phyloP scores from a whole-genome alignment of 2,888 invertebrate species.

The Furcula furcula region DNA sequence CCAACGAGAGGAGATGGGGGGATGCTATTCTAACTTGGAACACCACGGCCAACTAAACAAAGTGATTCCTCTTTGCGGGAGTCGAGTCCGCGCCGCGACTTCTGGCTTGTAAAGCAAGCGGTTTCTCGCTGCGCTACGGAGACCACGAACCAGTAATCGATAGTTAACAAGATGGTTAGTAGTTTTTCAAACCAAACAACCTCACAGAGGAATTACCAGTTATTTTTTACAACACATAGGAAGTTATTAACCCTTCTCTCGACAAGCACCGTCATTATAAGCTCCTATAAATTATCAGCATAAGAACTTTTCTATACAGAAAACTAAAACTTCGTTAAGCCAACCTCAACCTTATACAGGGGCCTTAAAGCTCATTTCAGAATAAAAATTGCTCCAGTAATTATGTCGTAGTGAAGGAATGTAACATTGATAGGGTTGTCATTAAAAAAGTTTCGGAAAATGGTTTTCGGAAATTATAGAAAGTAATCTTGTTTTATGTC shows the following conservation, averaged over 20 bases:
- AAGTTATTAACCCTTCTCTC: background rate
- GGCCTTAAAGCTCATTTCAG: background rate
- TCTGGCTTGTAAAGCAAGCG: too few relatives aligned
- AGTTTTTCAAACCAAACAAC: too few relatives aligned
- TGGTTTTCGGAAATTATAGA: background rate
- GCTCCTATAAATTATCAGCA: slow-evolving; percentile 1
- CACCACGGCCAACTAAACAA: too few relatives aligned
- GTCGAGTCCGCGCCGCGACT: too few relatives aligned
- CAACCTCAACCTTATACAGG: background rate
- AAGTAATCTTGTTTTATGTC: background rate
- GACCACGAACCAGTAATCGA: too few relatives aligned
- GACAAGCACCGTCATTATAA: background rate
- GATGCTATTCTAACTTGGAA: too few relatives aligned
- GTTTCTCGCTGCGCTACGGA: too few relatives aligned
- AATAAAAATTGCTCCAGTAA: background rate
- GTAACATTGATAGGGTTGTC: slow-evolving; percentile 3
- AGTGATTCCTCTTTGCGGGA: too few relatives aligned
- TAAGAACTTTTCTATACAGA: background rate
- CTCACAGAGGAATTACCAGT: too few relatives aligned
- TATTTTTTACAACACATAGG: background rate
- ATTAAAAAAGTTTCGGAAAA: slow-evolving; percentile 7
- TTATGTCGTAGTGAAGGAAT: slow-evolving; percentile 1
- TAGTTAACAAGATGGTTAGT: too few relatives aligned
- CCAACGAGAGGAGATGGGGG: too few relatives aligned
- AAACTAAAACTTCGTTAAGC: background rate